These are phyloP conservation scores for Apis mellifera DNA, from an alignment of 1,140 invertebrate genomes.

Conservation along the genomic window DNA sequence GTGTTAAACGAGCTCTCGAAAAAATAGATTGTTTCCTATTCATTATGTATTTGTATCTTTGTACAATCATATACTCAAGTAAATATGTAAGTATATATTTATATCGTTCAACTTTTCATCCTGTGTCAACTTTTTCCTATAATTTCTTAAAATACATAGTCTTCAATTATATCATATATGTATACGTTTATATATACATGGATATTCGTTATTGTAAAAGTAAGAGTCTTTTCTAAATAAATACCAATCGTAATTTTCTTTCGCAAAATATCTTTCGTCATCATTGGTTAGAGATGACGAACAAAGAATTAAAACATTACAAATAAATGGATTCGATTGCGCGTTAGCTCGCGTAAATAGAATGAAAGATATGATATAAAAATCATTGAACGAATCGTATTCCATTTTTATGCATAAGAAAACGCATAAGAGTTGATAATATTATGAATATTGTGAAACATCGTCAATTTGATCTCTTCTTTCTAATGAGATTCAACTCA, in stretches of 20 bases:
- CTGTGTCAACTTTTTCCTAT: not conserved
- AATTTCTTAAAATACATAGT: not conserved
- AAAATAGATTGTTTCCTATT: slow-evolving; percentile 4
- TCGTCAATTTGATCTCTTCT: not conserved
- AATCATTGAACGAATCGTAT: slow-evolving; percentile 25
- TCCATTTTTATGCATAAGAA: slow-evolving; percentile 26
- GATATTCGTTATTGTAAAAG: not conserved
- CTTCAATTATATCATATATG: not conserved
- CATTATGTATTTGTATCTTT: slow-evolving; percentile 19
- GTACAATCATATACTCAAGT: not conserved
- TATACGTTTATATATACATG: not conserved
- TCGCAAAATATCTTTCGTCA: not conserved
- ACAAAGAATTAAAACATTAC: not conserved
- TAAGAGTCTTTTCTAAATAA: not conserved
- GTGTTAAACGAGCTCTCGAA: not conserved
- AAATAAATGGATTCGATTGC: slow-evolving; percentile 19
- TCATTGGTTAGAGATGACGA: not conserved
- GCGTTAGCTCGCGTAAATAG: slow-evolving; percentile 23
- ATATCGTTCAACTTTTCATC: slow-evolving; percentile 1
- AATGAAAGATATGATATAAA: too few relatives aligned
- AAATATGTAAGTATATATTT: slow-evolving; percentile 1
- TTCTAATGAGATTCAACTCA: slow-evolving; percentile 14
- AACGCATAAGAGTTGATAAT: slow-evolving; percentile 6
- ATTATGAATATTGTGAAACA: not conserved
- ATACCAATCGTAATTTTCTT: not conserved